These are phyloP conservation scores for Lagopus muta DNA, from an alignment of 2,113 vertebrate genomes.

Conservation along the genomic window DNA sequence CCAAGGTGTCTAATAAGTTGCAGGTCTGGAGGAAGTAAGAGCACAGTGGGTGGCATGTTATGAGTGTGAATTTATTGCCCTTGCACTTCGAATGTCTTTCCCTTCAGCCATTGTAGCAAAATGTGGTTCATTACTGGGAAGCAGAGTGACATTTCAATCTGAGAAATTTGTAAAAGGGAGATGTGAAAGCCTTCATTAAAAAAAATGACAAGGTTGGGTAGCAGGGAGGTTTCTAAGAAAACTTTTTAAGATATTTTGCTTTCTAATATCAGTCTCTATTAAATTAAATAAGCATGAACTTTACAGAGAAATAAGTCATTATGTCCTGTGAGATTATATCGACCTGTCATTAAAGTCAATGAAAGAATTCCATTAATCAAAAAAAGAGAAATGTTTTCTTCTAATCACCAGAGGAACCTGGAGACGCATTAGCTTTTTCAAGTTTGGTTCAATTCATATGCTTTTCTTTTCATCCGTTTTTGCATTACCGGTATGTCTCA, in stretches of 20 bases:
- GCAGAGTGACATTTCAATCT: not conserved
- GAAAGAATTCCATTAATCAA: slow-evolving; percentile 50
- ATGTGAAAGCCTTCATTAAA: slow-evolving; percentile 17
- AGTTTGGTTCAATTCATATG: slow-evolving; percentile 4
- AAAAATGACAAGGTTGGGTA: not conserved
- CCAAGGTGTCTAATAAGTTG: not conserved
- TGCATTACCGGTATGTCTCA: not conserved
- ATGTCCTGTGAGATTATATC: slow-evolving; percentile 26
- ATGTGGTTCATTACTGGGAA: not conserved
- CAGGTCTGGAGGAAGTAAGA: not conserved
- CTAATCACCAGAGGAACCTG: not conserved
- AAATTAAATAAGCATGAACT: slow-evolving; percentile 43
- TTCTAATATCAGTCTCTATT: slow-evolving; percentile 22
- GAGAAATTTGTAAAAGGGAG: not conserved
- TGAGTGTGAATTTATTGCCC: not conserved
- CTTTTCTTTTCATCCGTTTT: slow-evolving; percentile 33
- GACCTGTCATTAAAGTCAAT: not conserved
- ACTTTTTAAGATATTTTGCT: not conserved
- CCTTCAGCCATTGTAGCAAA: not conserved
- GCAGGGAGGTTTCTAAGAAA: not conserved
- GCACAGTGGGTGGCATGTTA: not conserved
- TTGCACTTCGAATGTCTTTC: not conserved
- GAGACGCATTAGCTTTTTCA: not conserved
- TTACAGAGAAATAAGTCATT: slow-evolving; percentile 29
- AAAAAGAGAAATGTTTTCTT: slow-evolving; percentile 52